These are phyloP conservation scores for Chymomyza procnemis DNA, from an alignment of 2,888 invertebrate species.

Conservation along the genomic window DNA sequence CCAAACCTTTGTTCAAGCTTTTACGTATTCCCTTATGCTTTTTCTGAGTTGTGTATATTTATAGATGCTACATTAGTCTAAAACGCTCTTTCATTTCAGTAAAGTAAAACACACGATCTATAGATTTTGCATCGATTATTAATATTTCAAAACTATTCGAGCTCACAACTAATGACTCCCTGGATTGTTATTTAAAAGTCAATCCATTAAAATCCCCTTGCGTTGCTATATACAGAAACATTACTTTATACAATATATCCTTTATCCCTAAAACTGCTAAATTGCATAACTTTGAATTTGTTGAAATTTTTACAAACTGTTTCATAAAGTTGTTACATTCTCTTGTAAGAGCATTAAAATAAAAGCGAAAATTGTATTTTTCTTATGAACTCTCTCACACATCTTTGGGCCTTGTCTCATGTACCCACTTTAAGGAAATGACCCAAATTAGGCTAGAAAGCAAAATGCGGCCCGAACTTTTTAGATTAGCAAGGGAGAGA, in stretches of 20 bases:
- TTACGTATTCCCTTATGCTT: no score
- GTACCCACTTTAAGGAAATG: conserved; percentile 68
- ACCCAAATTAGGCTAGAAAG: conserved; percentile 62
- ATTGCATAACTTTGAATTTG: background rate
- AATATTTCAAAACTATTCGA: no score
- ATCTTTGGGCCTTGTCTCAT: background rate
- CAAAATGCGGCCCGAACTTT: conserved; percentile 42
- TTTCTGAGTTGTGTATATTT: no score
- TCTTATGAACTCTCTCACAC: conserved; percentile 31
- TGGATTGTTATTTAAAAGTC: no score
- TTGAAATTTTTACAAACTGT: background rate
- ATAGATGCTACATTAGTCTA: no score
- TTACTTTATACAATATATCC: background rate
- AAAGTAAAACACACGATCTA: no score
- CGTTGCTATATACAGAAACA: no score
- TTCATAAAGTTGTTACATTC: conserved; percentile 38
- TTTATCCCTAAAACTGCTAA: background rate
- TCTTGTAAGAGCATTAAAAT: conserved; percentile 42
- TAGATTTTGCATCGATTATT: no score
- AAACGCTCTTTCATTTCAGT: no score
- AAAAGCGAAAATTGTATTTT: conserved; percentile 12
- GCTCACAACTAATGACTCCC: no score
- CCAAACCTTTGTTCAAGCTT: no score
- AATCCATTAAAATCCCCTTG: no score
- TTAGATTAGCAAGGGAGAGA: conserved; percentile 59